Evolutionary conservation across 2,113 vertebrate genomes (phyloP).

Genomic region (Xerus inauris): DNA sequence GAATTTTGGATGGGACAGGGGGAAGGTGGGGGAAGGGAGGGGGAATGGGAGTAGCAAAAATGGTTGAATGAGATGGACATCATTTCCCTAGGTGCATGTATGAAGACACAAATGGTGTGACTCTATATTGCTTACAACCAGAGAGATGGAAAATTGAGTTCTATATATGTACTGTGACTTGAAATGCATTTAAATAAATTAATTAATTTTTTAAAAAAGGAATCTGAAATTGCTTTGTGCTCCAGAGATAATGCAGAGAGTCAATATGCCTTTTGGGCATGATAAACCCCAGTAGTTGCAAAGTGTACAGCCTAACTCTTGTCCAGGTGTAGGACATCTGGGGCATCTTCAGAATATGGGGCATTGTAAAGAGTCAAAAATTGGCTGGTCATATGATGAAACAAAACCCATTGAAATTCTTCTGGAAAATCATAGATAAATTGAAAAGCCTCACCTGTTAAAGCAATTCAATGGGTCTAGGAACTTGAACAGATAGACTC

Average conservation of each 20-base stretch:
- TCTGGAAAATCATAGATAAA: not conserved
- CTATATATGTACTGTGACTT: too few species aligned
- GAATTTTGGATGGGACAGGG: too few species aligned
- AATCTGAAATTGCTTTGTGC: not conserved
- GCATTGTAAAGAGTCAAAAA: not conserved
- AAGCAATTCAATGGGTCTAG: not conserved
- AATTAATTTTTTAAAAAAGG: too few species aligned
- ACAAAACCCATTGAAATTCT: slow-evolving; percentile 13
- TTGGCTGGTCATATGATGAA: not conserved
- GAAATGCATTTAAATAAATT: too few species aligned
- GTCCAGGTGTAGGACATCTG: not conserved
- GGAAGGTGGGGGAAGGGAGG: too few species aligned
- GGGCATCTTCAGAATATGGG: not conserved
- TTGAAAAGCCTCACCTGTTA: not conserved
- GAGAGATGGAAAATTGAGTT: too few species aligned
- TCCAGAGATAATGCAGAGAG: not conserved
- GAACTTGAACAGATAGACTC: not conserved
- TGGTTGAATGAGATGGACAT: too few species aligned
- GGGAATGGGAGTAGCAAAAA: too few species aligned
- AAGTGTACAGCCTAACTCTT: not conserved
- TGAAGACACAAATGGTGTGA: too few species aligned
- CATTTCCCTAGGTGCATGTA: too few species aligned
- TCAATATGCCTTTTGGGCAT: not conserved
- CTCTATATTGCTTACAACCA: too few species aligned
- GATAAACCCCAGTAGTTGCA: not conserved